A percentile compares a stretch with the other conserved stretches of the same genome.
phyloP scores from a whole-genome alignment of 37 sponge, comb jelly and placozoan genomes.

The Chondrilla cf. caribensis region DNA sequence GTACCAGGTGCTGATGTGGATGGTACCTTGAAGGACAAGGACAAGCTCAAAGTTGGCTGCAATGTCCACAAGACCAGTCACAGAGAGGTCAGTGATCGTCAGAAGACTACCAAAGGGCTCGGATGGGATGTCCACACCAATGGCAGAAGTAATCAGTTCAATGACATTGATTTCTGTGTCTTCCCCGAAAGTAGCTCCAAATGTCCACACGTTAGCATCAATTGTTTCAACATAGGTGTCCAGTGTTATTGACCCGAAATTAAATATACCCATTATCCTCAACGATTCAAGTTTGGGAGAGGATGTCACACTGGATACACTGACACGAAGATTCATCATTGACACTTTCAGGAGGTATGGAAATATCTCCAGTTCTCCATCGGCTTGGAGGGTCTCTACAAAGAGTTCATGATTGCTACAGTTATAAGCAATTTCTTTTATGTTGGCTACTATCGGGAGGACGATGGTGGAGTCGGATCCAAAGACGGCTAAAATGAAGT shows the following conservation, averaged over 20 bases:
- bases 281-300: background rate
- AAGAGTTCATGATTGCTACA: background rate
- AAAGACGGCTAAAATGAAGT: slow-evolving; percentile 7
- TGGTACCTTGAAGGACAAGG: background rate
- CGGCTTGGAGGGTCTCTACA: background rate
- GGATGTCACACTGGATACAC: background rate
- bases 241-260: background rate
- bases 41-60: background rate
- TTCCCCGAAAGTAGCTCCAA: background rate
- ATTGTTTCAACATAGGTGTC: background rate
- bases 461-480: background rate
- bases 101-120: background rate
- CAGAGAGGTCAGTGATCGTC: background rate
- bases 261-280: background rate
- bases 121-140: background rate
- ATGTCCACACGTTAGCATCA: background rate
- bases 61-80: background rate
- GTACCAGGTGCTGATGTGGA: background rate
- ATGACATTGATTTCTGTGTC: background rate
- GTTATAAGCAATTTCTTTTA: background rate
- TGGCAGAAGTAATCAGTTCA: background rate
- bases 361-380: background rate
- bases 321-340: background rate
- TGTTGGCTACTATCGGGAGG: background rate
- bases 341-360: background rate